These are phyloP conservation scores for Tachina fera DNA, from an alignment of 2,888 invertebrate genomes.

Conservation along the genomic window DNA sequence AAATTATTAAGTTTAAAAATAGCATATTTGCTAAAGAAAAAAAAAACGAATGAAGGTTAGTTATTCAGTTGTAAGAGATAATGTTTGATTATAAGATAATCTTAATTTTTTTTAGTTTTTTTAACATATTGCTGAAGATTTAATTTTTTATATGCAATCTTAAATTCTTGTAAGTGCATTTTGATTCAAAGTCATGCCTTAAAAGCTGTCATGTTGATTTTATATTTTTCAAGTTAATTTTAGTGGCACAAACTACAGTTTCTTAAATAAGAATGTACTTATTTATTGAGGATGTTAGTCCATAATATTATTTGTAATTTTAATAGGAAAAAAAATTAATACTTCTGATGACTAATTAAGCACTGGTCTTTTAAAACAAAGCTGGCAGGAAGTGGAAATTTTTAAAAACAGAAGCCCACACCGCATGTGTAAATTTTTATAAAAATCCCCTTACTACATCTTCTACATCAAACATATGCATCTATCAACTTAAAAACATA, in stretches of 20 bases:
- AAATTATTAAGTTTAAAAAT: slow-evolving; percentile 6
- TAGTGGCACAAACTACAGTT: neutral
- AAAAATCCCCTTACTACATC: too few relatives aligned
- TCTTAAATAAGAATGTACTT: neutral
- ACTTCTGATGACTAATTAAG: too few relatives aligned
- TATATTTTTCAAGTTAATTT: neutral
- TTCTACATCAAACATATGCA: neutral
- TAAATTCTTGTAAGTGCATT: neutral
- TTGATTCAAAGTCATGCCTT: neutral
- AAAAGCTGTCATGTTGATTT: slow-evolving; percentile 3
- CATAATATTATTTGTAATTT: too few relatives aligned
- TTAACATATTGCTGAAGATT: neutral
- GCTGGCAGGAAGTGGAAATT: too few relatives aligned
- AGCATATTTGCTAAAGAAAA: too few relatives aligned
- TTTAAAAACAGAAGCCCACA: neutral
- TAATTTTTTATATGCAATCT: neutral
- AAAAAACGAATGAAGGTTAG: too few relatives aligned
- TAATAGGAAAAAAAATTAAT: too few relatives aligned
- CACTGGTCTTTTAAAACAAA: too few relatives aligned
- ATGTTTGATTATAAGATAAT: neutral
- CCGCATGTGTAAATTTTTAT: too few relatives aligned
- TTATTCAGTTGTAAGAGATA: neutral
- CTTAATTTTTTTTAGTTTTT: neutral
- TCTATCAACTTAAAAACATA: neutral
- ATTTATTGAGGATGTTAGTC: too few relatives aligned